Percentiles rank a stretch among this genome's conserved stretches.
phyloP scores from a whole-genome alignment of 1,140 invertebrate genomes.

The Leptopilina clavipes region DNA sequence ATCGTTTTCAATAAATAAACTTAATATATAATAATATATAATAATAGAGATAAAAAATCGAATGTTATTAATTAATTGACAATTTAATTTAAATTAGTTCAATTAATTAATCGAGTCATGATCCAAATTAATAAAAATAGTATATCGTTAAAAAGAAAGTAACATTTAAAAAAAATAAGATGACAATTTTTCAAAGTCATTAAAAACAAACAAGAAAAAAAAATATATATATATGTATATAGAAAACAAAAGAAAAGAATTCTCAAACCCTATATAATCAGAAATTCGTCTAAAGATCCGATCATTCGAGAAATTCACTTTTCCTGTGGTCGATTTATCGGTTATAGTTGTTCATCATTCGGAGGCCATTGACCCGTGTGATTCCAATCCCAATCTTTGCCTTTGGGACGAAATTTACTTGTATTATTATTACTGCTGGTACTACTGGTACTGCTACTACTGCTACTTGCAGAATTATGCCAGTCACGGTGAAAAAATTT shows the following conservation, averaged over 20 bases:
- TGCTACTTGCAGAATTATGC: constrained; percentile 75
- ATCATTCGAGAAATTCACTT: too few species aligned
- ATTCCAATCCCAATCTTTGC: constrained; percentile 85
- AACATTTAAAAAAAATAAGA: not conserved
- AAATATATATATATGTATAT: too few species aligned
- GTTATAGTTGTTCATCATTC: constrained; percentile 69
- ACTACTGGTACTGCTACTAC: constrained; percentile 31
- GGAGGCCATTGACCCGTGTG: constrained; percentile 69
- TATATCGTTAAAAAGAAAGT: not conserved
- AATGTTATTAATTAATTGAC: too few species aligned
- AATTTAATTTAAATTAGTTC: too few species aligned
- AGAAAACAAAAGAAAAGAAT: not conserved
- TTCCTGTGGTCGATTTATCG: constrained; percentile 33
- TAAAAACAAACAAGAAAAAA: too few species aligned
- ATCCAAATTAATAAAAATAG: not conserved
- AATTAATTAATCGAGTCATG: too few species aligned
- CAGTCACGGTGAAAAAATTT: constrained; percentile 84
- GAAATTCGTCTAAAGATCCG: not conserved
- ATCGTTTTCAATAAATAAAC: constrained; percentile 29
- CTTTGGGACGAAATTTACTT: constrained; percentile 82
- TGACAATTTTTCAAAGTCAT: not conserved
- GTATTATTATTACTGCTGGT: constrained; percentile 44
- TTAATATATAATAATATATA: constrained; percentile 22
- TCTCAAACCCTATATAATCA: constrained; percentile 17
- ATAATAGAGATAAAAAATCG: not conserved